A percentile compares a stretch with the other conserved stretches of the same genome.
Evolutionary conservation across 2,888 invertebrate species (phyloP).

Genomic region (Notodonta dromedarius): DNA sequence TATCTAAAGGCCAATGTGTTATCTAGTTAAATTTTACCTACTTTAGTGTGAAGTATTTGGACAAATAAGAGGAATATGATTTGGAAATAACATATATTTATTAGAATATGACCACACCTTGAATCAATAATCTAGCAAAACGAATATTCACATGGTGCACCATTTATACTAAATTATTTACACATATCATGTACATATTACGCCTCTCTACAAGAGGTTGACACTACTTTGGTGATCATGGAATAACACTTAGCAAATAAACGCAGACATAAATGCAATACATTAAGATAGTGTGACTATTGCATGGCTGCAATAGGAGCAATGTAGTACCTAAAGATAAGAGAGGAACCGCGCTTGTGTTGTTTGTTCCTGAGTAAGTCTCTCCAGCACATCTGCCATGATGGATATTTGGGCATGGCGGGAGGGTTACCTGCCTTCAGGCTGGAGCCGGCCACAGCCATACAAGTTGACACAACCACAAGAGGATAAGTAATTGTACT

Average conservation of each 20-base stretch:
- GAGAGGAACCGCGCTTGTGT: conserved; percentile 93
- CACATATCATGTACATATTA: conserved; percentile 69
- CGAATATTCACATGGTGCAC: conserved; percentile 73
- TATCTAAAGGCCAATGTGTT: conserved; percentile 10
- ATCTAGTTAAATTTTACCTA: not conserved
- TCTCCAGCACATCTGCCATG: conserved; percentile 93
- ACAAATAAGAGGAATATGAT: conserved; percentile 45
- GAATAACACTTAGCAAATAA: conserved; percentile 82
- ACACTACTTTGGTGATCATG: conserved; percentile 78
- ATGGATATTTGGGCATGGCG: conserved; percentile 91
- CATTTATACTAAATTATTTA: conserved; percentile 80
- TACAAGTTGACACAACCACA: conserved; percentile 95
- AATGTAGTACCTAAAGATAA: conserved; percentile 89
- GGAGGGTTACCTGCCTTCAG: conserved; percentile 93
- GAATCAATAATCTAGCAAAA: conserved; percentile 78
- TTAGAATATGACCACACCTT: conserved; percentile 73
- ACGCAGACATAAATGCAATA: conserved; percentile 74
- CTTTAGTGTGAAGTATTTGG: conserved; percentile 12
- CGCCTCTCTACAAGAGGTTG: conserved; percentile 57
- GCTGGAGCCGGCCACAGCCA: conserved; percentile 92
- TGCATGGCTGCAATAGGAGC: conserved; percentile 76
- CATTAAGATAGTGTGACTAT: conserved; percentile 55
- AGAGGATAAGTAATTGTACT: conserved; percentile 96
- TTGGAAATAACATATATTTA: conserved; percentile 76
- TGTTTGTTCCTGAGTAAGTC: conserved; percentile 90